Base-by-base conservation (phyloP, 2,113 vertebrate species). In the Bambusicola thoracicus region DNA sequence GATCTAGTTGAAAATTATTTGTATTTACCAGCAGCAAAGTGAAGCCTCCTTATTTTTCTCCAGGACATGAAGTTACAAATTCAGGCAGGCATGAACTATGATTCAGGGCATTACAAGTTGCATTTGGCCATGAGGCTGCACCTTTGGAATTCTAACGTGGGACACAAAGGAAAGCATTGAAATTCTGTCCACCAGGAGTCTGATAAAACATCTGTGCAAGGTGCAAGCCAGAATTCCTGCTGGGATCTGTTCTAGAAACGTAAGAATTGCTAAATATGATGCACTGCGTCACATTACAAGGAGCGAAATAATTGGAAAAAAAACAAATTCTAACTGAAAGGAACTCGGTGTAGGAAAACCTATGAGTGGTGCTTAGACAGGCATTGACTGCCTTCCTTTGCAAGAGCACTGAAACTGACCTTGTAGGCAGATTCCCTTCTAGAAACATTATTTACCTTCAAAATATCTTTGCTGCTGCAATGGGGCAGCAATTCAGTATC, bases 121-220 rank as follows among this genome's bases (percentile, higher is more conserved):
- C 29, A 85, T 79, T 92, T 97, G 93, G 89, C 93, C 40, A 29
- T 76, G 56, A 79, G 30, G 75, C 53, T 84, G 80, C 91, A 81
- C 58, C 78, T 94, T 87, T 95, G 82, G 90, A 93, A 56, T 81
- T 84, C 46, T 85, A 92, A 67, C 36, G 29, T 24, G 72, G 56
- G 63, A 86, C 69, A 95, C 84, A 92, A 92, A 92, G 65, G 16
- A 66, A 83, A 69, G 73, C 24, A 7, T 69, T 94, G 87, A 95
- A 94, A 94, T 81, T 81, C 62, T 87, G 76, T 90, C 87, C 81
- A 72, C 61, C 46, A 83, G 34, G 81, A 94, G 76, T 84, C 69
- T 91, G 78, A 94, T 65, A 90, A 95, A 96, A 96, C 87, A 96
- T 94, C 92, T 97, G 94, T 85, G 53, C 44, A 91, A 91, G 40